Evolutionary conservation across 1,140 invertebrate genomes (phyloP), one percentile per base, ranked within the genome.

Genomic region (Brachionus angularis): DNA sequence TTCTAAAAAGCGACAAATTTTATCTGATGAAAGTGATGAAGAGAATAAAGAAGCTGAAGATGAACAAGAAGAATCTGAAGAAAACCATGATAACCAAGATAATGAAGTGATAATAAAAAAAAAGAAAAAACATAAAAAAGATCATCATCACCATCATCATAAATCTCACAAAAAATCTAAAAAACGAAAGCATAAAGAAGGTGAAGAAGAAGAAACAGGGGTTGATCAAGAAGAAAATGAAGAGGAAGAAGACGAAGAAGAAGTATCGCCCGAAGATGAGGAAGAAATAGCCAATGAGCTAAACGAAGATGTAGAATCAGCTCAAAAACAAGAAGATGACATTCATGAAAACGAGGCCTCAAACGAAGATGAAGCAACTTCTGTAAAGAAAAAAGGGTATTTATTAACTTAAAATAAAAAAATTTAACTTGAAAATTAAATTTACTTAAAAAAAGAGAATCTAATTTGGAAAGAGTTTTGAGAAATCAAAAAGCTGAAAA

Each of bases 1-100:
- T 7, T 39, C 16, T 29, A 67, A 67, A 46, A 67, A 67, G 31
- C 62, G 62, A 10, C 47, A 46, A 67, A 67, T 67, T 33, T 47
- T 67, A 23, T 67, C 62, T 7, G 62, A 67, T 1, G 62, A 67
- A 5, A 47, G 42, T 34, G 42, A 47, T 7, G 44, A 47, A 46
- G 62, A 7, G 8, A 10, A 12, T 12, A 67, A 5, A 4, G 62
- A 34, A 31, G 21, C 3, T 3, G 25, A 25, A 12, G 62, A 47
- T 16, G 16, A 42, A 42, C 10, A 42, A 16, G 10, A 42, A 42
- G 16, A 42, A 42, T 10, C 10, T 10, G 39, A 42, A 42, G 39
- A 42, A 42, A 42, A 42, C 39, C 39, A 16, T 16, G 39, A 42
- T 42, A 42, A 42, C 5, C 21, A 47, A 34, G 42, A 67, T 27